A percentile compares a stretch with the other conserved stretches of the same genome.
Evolutionary conservation across 2,888 invertebrate genomes (phyloP).

Genomic region (Chaetogeoica ovagalla): DNA sequence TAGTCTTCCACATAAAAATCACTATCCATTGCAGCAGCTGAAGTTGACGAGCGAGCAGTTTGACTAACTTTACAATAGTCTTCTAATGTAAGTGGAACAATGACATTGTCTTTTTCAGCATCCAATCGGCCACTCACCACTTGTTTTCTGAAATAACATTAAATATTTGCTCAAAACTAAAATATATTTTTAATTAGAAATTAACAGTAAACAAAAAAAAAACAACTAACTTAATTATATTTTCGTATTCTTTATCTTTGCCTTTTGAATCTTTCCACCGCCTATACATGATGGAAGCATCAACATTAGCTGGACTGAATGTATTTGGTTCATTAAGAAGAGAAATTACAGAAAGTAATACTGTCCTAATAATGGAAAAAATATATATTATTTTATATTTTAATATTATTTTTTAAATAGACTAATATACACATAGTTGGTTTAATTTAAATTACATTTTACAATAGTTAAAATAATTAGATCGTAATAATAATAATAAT

Average conservation of each 20-base stretch:
- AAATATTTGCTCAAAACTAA: conserved; percentile 24
- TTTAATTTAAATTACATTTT: neutral
- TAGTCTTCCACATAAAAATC: conserved; percentile 97
- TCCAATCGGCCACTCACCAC: conserved; percentile 92
- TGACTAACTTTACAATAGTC: conserved; percentile 93
- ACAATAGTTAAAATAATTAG: too few species aligned
- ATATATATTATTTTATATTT: neutral
- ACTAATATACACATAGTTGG: neutral
- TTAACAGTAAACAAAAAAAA: neutral
- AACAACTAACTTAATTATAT: conserved; percentile 83
- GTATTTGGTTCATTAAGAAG: conserved; percentile 99
- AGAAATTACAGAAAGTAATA: conserved; percentile 96
- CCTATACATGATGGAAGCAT: conserved; percentile 99
- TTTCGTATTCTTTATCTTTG: conserved; percentile 97
- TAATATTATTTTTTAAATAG: neutral
- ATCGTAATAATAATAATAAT: too few species aligned
- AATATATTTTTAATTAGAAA: conserved; percentile 11
- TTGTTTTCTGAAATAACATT: conserved; percentile 75
- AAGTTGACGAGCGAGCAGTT: conserved; percentile 84
- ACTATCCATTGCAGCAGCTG: conserved; percentile 81
- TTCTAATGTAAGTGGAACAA: conserved; percentile 94
- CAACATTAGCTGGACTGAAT: conserved; percentile 98
- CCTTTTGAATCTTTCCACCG: conserved; percentile 98
- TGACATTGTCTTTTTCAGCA: conserved; percentile 94
- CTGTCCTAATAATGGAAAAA: conserved; percentile 69